These are phyloP conservation scores for Wasmannia auropunctata DNA, from an alignment of 1,140 invertebrate species.

Conservation along the genomic window DNA sequence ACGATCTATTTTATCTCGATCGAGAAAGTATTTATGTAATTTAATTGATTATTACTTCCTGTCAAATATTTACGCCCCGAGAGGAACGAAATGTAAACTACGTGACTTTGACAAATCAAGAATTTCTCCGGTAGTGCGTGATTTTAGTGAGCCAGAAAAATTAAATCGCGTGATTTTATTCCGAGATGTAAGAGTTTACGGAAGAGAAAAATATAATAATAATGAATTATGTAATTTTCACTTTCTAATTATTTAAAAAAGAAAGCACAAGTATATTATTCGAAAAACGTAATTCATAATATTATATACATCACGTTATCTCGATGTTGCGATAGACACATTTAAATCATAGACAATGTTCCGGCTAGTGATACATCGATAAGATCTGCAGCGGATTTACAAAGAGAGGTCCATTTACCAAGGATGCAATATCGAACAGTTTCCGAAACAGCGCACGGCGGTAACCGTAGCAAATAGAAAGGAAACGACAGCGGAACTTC, in stretches of 20 bases:
- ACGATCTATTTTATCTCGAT: neutral
- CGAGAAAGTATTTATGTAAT: conserved; percentile 11
- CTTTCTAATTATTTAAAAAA: neutral
- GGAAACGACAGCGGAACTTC: conserved; percentile 28
- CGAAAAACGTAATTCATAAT: conserved; percentile 3
- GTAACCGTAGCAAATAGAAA: conserved; percentile 33
- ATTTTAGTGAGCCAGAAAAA: neutral
- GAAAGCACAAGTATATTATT: neutral
- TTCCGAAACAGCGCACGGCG: neutral
- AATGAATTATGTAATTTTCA: neutral
- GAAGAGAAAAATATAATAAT: neutral
- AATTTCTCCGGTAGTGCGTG: too few relatives aligned
- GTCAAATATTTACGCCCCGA: neutral
- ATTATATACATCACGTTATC: neutral
- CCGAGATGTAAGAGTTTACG: neutral
- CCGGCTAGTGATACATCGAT: neutral
- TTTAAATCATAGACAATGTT: neutral
- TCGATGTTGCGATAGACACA: neutral
- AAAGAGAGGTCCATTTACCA: neutral
- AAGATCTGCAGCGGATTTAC: neutral
- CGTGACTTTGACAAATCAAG: neutral
- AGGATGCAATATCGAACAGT: neutral
- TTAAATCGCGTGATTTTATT: neutral
- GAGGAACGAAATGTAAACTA: neutral
- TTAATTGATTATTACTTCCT: conserved; percentile 5